phyloP scores from a whole-genome alignment of 2,888 invertebrate species.

The Drosophila mayaguana region DNA sequence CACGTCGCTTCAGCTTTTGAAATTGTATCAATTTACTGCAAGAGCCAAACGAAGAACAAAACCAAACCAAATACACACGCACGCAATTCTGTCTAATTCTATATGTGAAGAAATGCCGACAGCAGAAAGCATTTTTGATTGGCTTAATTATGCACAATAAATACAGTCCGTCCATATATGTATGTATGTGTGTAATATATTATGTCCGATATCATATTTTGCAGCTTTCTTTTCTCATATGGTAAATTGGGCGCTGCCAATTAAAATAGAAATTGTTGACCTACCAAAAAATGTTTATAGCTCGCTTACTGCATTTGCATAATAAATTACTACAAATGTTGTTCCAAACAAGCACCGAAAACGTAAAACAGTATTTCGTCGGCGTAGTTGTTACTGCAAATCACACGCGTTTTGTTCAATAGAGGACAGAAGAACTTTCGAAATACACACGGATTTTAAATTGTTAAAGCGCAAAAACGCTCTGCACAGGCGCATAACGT shows the following conservation, averaged over 20 bases:
- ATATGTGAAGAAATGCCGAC: constrained; percentile 35
- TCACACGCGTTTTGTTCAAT: constrained; percentile 56
- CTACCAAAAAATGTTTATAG: constrained; percentile 61
- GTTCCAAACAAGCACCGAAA: constrained; percentile 24
- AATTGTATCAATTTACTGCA: constrained; percentile 34
- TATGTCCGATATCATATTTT: constrained; percentile 25
- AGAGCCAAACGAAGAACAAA: constrained; percentile 18
- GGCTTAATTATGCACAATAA: constrained; percentile 70
- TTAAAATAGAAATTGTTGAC: constrained; percentile 75
- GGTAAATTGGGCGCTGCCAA: constrained; percentile 72
- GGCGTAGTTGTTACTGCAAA: constrained; percentile 41
- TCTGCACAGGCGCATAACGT: constrained; percentile 78
- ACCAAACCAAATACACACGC: constrained; percentile 18
- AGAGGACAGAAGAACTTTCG: constrained; percentile 63
- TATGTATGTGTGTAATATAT: constrained; percentile 17
- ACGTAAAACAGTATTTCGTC: constrained; percentile 44
- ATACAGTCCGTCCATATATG: constrained; percentile 46
- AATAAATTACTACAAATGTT: constrained; percentile 62
- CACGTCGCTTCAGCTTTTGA: constrained; percentile 11
- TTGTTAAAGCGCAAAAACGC: constrained; percentile 66
- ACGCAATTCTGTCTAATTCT: constrained; percentile 51
- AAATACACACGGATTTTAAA: constrained; percentile 52
- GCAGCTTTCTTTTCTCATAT: constrained; percentile 71
- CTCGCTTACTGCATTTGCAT: constrained; percentile 68
- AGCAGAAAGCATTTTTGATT: constrained; percentile 62